Evolutionary conservation across 2,888 invertebrate species (phyloP).

Genomic region (Cynaeus angustus): DNA sequence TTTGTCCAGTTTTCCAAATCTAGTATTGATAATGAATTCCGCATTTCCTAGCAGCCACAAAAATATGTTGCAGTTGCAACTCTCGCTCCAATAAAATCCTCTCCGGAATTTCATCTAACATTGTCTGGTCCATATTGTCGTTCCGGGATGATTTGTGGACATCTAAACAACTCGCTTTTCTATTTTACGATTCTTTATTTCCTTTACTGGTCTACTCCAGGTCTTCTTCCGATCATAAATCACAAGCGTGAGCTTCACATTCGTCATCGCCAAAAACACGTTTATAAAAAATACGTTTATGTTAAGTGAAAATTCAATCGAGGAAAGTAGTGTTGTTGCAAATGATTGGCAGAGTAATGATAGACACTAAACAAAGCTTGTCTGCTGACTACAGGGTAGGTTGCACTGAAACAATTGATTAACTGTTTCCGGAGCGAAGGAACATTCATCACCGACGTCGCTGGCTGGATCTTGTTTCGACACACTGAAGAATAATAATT

Average conservation of each 20-base stretch:
- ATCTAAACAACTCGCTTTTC: constrained; percentile 71
- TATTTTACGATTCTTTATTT: constrained; percentile 71
- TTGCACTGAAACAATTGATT: constrained; percentile 68
- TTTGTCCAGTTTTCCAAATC: too few species aligned
- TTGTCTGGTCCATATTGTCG: constrained; percentile 27
- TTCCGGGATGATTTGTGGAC: constrained; percentile 68
- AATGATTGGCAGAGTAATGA: constrained; percentile 71
- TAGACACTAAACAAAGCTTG: constrained; percentile 69
- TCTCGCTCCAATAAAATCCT: constrained; percentile 1
- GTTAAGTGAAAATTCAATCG: too few species aligned
- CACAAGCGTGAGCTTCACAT: constrained; percentile 70
- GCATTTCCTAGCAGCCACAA: background rate
- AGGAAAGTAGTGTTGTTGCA: background rate
- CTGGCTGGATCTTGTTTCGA: constrained; percentile 38
- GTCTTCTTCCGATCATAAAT: constrained; percentile 67
- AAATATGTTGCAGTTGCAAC: constrained; percentile 11
- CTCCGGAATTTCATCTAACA: constrained; percentile 10
- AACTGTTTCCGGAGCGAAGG: constrained; percentile 70
- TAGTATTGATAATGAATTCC: background rate
- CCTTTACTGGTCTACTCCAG: constrained; percentile 66
- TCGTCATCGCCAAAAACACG: constrained; percentile 65
- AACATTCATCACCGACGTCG: constrained; percentile 69
- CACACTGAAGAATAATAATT: constrained; percentile 42
- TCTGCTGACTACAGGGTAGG: constrained; percentile 67
- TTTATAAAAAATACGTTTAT: too few species aligned